These are phyloP conservation scores for Corythornis vintsioides DNA, from an alignment of 2,113 vertebrate species.

Conservation along the genomic window DNA sequence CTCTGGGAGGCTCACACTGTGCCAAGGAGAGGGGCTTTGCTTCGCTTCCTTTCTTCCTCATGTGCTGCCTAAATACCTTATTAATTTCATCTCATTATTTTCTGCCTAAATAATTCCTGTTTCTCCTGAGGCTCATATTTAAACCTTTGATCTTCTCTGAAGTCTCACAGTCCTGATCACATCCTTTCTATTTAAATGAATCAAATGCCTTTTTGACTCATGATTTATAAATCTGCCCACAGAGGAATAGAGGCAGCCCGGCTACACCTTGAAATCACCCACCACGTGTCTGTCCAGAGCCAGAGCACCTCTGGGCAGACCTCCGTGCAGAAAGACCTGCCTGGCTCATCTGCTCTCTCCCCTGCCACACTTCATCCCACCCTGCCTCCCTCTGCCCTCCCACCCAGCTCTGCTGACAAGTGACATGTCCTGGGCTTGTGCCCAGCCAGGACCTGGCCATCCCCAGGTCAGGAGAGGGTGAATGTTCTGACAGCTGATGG, in stretches of 20 bases:
- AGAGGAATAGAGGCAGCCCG: background rate
- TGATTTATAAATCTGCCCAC: conserved; percentile 6
- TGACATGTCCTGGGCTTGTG: background rate
- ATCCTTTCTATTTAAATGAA: conserved; percentile 40
- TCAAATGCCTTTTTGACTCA: conserved; percentile 36
- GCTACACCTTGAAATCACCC: background rate
- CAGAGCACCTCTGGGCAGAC: background rate
- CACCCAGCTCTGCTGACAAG: background rate
- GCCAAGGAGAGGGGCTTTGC: background rate
- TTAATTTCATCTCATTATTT: conserved; percentile 68
- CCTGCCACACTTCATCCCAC: background rate
- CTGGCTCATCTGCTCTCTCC: background rate
- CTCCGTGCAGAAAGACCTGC: fast-evolving
- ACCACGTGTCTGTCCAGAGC: fast-evolving
- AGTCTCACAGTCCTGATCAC: conserved; percentile 28
- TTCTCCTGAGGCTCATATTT: background rate
- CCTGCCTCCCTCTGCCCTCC: background rate
- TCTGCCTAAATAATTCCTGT: conserved; percentile 47
- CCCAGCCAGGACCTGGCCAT: background rate
- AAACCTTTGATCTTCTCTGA: conserved; percentile 70
- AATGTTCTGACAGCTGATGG: conserved; percentile 39
- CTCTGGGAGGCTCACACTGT: background rate
- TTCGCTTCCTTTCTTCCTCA: background rate
- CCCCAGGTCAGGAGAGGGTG: conserved; percentile 55
- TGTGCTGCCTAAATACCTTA: conserved; percentile 26